Evolutionary conservation across 2,888 invertebrate genomes (phyloP).

Genomic region (Pasiphila rectangulata): DNA sequence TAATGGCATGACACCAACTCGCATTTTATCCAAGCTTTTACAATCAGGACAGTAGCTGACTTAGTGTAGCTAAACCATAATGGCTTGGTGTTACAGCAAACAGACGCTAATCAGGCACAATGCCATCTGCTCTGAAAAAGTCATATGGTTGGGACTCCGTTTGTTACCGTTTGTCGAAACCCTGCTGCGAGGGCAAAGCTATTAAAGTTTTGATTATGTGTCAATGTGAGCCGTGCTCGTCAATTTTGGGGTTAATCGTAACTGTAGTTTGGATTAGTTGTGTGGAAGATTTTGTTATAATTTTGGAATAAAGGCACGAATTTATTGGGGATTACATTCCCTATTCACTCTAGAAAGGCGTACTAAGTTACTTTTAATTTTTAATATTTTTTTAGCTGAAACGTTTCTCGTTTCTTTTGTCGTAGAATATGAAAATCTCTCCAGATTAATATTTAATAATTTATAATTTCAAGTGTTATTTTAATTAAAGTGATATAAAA

Average conservation of each 20-base stretch:
- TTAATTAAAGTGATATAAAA: not conserved
- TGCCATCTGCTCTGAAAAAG: conserved; percentile 15
- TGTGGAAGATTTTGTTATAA: no score
- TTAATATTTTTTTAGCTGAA: not conserved
- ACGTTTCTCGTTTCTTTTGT: not conserved
- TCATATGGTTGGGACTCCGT: conserved; percentile 10
- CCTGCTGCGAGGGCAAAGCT: conserved; percentile 22
- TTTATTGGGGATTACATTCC: not conserved
- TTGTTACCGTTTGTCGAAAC: conserved; percentile 14
- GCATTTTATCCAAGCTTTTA: no score
- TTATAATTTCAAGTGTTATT: no score
- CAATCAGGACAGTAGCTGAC: not conserved
- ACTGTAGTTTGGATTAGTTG: not conserved
- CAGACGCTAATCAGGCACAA: conserved; percentile 9
- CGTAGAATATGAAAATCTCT: no score
- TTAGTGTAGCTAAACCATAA: not conserved
- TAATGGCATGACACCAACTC: no score
- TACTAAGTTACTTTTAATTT: no score
- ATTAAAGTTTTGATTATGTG: conserved; percentile 25
- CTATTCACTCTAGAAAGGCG: no score
- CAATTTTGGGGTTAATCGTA: conserved; percentile 10
- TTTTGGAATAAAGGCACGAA: not conserved
- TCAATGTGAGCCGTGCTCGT: conserved; percentile 12
- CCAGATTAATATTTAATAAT: no score
- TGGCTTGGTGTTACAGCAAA: conserved; percentile 11